These are phyloP conservation scores for Yasuhikotakia modesta DNA, from an alignment of 2,797 vertebrate genomes.

Conservation along the genomic window DNA sequence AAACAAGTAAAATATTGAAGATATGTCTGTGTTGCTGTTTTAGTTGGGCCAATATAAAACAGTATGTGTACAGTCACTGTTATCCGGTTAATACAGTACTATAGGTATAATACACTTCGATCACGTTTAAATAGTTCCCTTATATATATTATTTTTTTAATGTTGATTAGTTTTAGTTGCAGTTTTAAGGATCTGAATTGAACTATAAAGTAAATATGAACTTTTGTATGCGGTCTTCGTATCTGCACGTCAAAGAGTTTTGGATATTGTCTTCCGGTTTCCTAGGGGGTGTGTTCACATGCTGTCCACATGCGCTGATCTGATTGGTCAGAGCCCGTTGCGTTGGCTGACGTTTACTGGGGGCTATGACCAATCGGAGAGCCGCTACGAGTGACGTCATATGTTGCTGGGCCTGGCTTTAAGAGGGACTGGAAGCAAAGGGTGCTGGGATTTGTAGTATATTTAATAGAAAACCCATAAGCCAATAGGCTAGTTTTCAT, in stretches of 20 bases:
- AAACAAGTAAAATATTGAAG: neutral
- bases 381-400: conserved; percentile 76
- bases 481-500: too few species aligned
- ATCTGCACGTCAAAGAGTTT: conserved; percentile 31
- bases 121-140: neutral
- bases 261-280: conserved; percentile 83
- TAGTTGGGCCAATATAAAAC: neutral
- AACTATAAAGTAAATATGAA: neutral
- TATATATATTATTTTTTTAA: neutral
- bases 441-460: conserved; percentile 70
- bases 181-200: neutral
- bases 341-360: conserved; percentile 59
- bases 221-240: neutral
- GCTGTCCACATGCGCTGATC: conserved; percentile 84
- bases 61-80: neutral
- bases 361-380: conserved; percentile 71
- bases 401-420: conserved; percentile 89
- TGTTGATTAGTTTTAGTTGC: neutral
- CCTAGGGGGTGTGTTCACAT: conserved; percentile 76
- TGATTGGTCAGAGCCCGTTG: conserved; percentile 74
- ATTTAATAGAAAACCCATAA: neutral
- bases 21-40: neutral
- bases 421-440: conserved; percentile 46
- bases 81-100: neutral
- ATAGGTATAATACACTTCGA: neutral